A percentile compares a stretch with the other conserved stretches of the same genome.
These are phyloP conservation scores for Adelosebastes latens DNA, from an alignment of 2,797 vertebrate genomes.

Conservation along the genomic window DNA sequence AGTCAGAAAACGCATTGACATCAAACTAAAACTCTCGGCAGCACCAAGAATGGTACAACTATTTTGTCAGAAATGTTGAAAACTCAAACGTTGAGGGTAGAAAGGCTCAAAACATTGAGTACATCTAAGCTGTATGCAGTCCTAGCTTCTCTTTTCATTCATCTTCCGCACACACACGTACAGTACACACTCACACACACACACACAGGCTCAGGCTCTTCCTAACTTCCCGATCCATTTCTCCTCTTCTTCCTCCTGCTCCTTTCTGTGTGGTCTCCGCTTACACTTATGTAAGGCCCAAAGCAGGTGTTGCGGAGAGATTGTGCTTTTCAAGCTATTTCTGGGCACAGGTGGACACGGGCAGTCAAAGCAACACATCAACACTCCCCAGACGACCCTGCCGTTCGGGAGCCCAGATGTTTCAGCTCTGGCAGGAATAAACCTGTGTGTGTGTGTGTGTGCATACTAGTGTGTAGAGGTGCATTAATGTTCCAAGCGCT, in stretches of 20 bases:
- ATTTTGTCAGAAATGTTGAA: not conserved
- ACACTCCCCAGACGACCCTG: slow-evolving; percentile 28
- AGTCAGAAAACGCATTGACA: not conserved
- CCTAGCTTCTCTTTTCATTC: not conserved
- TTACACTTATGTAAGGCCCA: slow-evolving; percentile 35
- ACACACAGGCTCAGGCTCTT: not conserved
- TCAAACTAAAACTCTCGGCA: not conserved
- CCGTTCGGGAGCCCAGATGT: slow-evolving; percentile 46
- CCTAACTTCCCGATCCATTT: slow-evolving; percentile 11
- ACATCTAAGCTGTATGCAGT: not conserved
- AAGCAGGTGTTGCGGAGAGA: slow-evolving; percentile 69
- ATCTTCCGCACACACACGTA: not conserved
- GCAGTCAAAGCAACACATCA: slow-evolving; percentile 62
- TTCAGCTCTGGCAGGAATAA: slow-evolving; percentile 26
- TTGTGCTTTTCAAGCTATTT: slow-evolving; percentile 64
- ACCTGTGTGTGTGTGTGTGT: not conserved
- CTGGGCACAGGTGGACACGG: slow-evolving; percentile 65
- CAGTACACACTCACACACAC: not conserved
- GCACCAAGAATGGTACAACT: not conserved
- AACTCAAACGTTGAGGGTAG: not conserved
- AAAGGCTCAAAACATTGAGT: not conserved
- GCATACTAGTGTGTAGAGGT: not conserved
- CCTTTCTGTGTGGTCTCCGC: slow-evolving; percentile 30
- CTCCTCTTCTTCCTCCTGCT: slow-evolving; percentile 2
- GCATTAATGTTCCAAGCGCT: not conserved